phyloP scores from a whole-genome alignment of 2,888 invertebrate genomes.

The Eulithis prunata region DNA sequence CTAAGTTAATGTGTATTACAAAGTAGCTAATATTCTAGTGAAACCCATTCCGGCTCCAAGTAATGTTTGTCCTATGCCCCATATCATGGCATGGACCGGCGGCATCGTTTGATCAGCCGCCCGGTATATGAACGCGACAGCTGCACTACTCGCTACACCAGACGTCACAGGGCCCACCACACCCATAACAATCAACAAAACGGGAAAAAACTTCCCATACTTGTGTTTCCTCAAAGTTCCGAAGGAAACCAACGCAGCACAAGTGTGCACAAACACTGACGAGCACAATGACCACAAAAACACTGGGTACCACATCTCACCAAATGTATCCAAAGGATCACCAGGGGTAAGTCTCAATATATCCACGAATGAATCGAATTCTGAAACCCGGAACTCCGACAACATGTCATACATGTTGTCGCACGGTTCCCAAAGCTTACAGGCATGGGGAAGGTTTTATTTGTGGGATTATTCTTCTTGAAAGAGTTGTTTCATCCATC shows the following conservation, averaged over 20 bases:
- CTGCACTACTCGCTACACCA: conserved; percentile 95
- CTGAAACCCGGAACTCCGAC: conserved; percentile 82
- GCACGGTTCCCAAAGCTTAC: conserved; percentile 61
- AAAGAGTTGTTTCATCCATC: conserved; percentile 32
- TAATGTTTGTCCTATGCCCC: conserved; percentile 97
- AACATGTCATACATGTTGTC: conserved; percentile 85
- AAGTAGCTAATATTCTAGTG: conserved; percentile 95
- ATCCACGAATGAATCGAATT: conserved; percentile 88
- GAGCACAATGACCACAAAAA: conserved; percentile 98
- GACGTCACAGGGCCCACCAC: conserved; percentile 94
- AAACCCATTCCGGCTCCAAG: conserved; percentile 95
- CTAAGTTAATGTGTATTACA: conserved; percentile 81
- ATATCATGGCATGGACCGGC: conserved; percentile 95
- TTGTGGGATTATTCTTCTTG: conserved; percentile 48
- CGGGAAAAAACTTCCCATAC: conserved; percentile 96
- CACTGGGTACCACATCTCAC: conserved; percentile 98
- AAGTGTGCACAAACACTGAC: conserved; percentile 95
- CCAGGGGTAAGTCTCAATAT: conserved; percentile 87
- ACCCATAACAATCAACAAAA: conserved; percentile 94
- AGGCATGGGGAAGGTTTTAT: conserved; percentile 76
- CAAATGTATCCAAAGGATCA: conserved; percentile 88
- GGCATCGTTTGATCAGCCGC: conserved; percentile 95
- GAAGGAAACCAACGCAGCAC: conserved; percentile 96
- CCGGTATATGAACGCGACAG: conserved; percentile 96
- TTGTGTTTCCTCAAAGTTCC: conserved; percentile 96